Percentiles rank a stretch among this genome's conserved stretches.
Evolutionary conservation across 2,797 vertebrate species (phyloP).

Genomic region (Tinamus major): DNA sequence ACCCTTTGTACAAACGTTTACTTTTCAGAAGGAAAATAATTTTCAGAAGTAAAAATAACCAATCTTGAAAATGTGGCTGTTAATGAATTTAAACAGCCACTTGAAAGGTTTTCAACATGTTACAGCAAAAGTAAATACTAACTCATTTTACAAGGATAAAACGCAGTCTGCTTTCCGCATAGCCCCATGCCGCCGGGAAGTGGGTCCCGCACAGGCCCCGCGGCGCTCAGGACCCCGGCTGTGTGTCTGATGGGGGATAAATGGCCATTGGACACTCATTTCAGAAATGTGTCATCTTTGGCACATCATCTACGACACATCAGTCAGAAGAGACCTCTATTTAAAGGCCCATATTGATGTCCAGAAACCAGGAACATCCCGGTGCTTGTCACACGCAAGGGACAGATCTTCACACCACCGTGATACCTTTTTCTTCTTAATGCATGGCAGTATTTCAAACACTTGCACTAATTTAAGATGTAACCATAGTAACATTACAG

Average conservation of each 20-base stretch:
- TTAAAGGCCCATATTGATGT: neutral
- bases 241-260: no score
- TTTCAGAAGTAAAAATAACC: neutral
- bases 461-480: slow-evolving; percentile 44
- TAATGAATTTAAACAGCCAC: neutral
- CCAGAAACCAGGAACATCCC: neutral
- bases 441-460: slow-evolving; percentile 49
- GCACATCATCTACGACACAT: no score
- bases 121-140: neutral
- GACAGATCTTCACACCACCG: neutral
- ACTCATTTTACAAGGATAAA: neutral
- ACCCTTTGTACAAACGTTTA: neutral
- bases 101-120: neutral
- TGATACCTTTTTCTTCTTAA: neutral
- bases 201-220: accelerated
- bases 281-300: neutral
- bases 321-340: neutral
- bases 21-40: neutral
- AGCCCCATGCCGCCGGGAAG: neutral
- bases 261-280: neutral
- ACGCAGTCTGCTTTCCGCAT: neutral
- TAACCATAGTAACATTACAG: slow-evolving; percentile 63
- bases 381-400: neutral
- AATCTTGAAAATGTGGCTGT: neutral
- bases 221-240: neutral